Evolutionary conservation across 2,888 invertebrate genomes (phyloP), one percentile per base, ranked within the genome.

Genomic region (Apoda limacodes): DNA sequence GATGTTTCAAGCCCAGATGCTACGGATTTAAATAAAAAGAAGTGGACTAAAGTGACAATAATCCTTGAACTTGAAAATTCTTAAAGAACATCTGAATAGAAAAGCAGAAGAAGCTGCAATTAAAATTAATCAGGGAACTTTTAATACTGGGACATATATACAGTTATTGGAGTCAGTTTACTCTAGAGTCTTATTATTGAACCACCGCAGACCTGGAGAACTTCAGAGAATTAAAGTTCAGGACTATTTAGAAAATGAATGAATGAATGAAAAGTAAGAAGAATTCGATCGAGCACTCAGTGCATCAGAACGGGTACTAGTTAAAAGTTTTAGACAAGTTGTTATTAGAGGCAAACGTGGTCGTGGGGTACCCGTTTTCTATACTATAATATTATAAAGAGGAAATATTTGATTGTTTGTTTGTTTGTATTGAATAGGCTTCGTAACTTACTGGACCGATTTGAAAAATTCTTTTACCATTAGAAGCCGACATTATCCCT

Each of bases 21-120:
- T 19, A 29, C 32, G 9, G 44, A 50, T 35, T 13, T 50, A 19
- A 52, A 46, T 26, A 31, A 28, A 22, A 52, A 50, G 12, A 45
- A 42, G 23, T 45, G 45, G 44, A 48, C 48, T 34, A 50, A 47
- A 28, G 25, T 42, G 10, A 51, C 50, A 28, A 48, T 48, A 22
- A 40, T 49, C 1, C 17, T 7, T 17, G 28, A 46, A 50, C 34
- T 38, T 48, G 34, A 50, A 43, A 42, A 28, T 36, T 9, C 19
- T 42, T 3, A 45, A 40, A 40, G 37, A 42, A 23, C 32, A 40
- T 20, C 34, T 35, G 10, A 25, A 13, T 22, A 32, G 28, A 30
- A 31, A 32, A 32, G 40, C 44, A 11, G 21, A 25, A 22, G 13
- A 22, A n/a, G 30, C 34, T 25, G 29, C 37, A 13, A 30, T 4